Conservation (phyloP, 2,888 invertebrate genomes). For the Andrena marginata region DNA sequence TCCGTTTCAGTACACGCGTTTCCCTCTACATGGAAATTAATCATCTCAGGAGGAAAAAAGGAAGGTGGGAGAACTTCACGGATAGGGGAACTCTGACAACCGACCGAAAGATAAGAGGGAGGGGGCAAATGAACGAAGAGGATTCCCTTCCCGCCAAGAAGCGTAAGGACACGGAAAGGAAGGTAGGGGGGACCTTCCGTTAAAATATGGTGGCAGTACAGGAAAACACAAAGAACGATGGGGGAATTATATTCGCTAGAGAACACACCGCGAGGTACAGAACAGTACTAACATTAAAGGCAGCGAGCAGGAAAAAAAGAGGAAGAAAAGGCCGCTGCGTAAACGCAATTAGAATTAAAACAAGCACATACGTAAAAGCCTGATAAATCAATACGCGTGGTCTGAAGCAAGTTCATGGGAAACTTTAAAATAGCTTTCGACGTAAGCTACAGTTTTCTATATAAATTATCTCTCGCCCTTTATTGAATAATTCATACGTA, state of each 20-base stretch:
- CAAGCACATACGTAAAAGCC: not conserved
- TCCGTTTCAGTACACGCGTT: not conserved
- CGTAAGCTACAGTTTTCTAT: too few species aligned
- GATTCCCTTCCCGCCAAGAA: conserved; percentile 70
- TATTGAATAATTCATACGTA: too few species aligned
- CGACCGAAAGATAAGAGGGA: conserved; percentile 31
- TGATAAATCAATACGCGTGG: conserved; percentile 2
- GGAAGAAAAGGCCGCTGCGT: not conserved
- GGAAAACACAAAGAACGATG: conserved; percentile 55
- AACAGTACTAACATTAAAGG: conserved; percentile 2
- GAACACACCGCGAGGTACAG: not conserved
- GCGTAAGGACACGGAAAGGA: conserved; percentile 49
- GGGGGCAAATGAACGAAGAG: conserved; percentile 49
- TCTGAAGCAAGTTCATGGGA: not conserved
- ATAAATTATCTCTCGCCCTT: too few species aligned
- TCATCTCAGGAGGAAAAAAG: conserved; percentile 30
- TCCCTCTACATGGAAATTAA: conserved; percentile 4
- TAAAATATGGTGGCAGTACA: conserved; percentile 61
- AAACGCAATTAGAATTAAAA: conserved; percentile 7
- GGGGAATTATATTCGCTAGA: conserved; percentile 14
- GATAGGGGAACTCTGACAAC: conserved; percentile 22
- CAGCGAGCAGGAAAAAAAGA: not conserved
- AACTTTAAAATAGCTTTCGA: not conserved
- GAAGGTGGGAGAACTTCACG: conserved; percentile 30
- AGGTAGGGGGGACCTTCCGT: conserved; percentile 53